Evolutionary conservation across 2,113 vertebrate species (phyloP).

Genomic region (Myocastor coypus): DNA sequence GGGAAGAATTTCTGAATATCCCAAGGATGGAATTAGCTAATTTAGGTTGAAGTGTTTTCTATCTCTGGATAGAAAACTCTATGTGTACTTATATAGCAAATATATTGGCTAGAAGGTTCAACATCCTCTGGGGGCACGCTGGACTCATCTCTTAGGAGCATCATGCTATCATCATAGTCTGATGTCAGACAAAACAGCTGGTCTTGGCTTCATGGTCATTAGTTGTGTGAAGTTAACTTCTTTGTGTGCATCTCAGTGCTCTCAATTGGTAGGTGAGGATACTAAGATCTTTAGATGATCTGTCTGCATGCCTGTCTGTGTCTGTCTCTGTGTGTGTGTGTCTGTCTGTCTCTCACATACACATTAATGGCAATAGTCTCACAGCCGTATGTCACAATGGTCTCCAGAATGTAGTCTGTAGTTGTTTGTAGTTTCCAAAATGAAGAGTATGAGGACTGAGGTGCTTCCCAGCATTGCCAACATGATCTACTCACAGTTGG

Average conservation of each 20-base stretch:
- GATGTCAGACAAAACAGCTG: background rate
- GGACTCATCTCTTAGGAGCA: background rate
- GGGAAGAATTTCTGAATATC: constrained; percentile 4
- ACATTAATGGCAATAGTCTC: background rate
- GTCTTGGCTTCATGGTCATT: background rate
- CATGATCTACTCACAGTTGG: background rate
- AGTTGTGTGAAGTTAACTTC: background rate
- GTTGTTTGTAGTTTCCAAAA: background rate
- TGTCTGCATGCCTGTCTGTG: too few species aligned
- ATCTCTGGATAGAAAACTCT: background rate
- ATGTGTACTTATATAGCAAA: background rate
- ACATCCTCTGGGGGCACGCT: background rate
- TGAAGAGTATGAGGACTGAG: background rate
- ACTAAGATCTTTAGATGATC: constrained; percentile 76
- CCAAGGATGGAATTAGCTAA: background rate
- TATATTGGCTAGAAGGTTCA: background rate
- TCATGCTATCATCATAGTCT: background rate
- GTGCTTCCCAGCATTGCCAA: background rate
- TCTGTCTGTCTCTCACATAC: background rate
- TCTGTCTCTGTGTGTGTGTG: too few species aligned
- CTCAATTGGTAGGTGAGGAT: background rate
- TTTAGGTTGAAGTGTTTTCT: background rate
- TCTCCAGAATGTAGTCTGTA: background rate
- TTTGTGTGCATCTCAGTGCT: background rate
- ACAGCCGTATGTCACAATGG: background rate